Evolutionary conservation across 2,797 vertebrate species (phyloP).

Genomic region (Podarcis siculus): DNA sequence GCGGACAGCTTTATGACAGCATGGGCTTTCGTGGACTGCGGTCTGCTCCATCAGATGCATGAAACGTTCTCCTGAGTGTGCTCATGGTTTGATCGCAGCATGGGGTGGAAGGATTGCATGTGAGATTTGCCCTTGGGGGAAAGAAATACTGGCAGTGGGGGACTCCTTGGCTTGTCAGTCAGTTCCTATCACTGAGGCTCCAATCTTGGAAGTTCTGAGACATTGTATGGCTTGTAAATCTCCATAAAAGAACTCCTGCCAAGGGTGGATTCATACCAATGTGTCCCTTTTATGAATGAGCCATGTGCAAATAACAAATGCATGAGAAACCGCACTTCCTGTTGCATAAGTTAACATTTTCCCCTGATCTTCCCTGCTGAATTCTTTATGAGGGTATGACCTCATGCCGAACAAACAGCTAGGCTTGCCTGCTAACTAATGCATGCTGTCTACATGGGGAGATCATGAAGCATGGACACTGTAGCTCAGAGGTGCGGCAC

Average conservation of each 20-base stretch:
- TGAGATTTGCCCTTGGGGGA: neutral
- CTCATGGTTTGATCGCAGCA: too few relatives aligned
- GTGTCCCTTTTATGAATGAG: conserved; percentile 28
- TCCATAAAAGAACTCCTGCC: neutral
- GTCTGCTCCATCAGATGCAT: too few relatives aligned
- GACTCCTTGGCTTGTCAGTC: neutral
- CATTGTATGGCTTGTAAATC: neutral
- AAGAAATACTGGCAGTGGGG: neutral
- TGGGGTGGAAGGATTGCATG: neutral
- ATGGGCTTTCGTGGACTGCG: too few relatives aligned
- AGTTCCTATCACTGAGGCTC: neutral
- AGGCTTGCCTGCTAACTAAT: neutral
- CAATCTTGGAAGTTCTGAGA: neutral
- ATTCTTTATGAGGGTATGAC: conserved; percentile 29
- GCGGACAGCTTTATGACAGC: too few relatives aligned
- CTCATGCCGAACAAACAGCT: conserved; percentile 11
- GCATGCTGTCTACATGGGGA: conserved; percentile 18
- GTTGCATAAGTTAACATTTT: conserved; percentile 36
- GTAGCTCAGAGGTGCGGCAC: neutral
- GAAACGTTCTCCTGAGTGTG: too few relatives aligned
- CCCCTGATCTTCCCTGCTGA: conserved; percentile 26
- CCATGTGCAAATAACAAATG: conserved; percentile 45
- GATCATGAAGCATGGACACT: neutral
- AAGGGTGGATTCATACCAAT: conserved; percentile 1
- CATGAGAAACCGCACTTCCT: conserved; percentile 38